Percentiles rank a stretch among this genome's conserved stretches.
phyloP scores from a whole-genome alignment of 1,140 invertebrate genomes.

The Bombyx mori region DNA sequence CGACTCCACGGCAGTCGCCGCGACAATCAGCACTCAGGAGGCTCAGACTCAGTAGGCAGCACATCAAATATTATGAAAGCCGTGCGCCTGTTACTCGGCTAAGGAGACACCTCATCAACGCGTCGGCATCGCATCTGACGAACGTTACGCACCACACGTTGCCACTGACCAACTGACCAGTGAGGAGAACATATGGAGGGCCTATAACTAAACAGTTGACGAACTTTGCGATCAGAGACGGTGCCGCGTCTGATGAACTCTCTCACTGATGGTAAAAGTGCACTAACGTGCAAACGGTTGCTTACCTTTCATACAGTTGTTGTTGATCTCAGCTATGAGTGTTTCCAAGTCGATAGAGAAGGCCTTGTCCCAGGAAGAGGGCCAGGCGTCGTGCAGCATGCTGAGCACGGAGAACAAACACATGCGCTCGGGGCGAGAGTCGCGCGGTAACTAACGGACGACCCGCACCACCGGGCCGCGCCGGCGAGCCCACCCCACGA shows the following conservation, averaged over 20 bases:
- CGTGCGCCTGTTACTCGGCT: not conserved
- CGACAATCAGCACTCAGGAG: not conserved
- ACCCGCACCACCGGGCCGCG: constrained; percentile 9
- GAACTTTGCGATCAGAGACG: too few relatives aligned
- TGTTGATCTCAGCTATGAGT: constrained; percentile 52
- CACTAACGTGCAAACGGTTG: constrained; percentile 3
- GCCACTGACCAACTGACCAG: not conserved
- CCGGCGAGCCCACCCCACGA: constrained; percentile 7
- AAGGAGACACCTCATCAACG: not conserved
- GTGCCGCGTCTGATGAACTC: too few relatives aligned
- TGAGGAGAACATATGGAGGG: too few relatives aligned
- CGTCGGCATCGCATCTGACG: too few relatives aligned
- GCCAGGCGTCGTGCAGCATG: constrained; percentile 55
- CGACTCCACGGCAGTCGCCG: not conserved
- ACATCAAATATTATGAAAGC: not conserved
- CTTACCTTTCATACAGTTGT: constrained; percentile 44
- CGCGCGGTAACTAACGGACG: constrained; percentile 23
- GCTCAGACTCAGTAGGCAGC: not conserved
- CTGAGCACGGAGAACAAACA: constrained; percentile 3
- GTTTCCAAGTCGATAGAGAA: constrained; percentile 44
- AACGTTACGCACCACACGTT: not conserved
- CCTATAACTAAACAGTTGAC: too few relatives aligned
- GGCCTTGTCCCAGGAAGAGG: constrained; percentile 27
- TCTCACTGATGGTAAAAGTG: not conserved
- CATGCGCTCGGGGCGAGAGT: constrained; percentile 19